phyloP scores from a whole-genome alignment of 1,140 invertebrate species.

The Papilio glaucus region DNA sequence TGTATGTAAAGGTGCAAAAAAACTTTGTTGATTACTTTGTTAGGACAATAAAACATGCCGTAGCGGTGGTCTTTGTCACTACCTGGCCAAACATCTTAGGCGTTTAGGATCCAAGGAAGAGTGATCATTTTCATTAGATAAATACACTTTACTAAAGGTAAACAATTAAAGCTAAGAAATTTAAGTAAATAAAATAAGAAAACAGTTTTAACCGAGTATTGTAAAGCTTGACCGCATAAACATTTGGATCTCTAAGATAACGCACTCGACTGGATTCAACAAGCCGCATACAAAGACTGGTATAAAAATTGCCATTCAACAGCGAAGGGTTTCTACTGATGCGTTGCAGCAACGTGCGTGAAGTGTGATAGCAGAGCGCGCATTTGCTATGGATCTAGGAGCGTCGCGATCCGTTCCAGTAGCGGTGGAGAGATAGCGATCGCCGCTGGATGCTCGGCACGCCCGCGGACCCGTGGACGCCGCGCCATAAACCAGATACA shows the following conservation, averaged over 20 bases:
- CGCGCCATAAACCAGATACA: slow-evolving; percentile 34
- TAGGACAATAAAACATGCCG: no score
- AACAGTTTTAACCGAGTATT: not conserved
- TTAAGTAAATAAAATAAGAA: not conserved
- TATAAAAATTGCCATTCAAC: not conserved
- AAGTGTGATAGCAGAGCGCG: not conserved
- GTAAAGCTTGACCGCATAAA: not conserved
- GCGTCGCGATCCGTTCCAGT: slow-evolving; percentile 3
- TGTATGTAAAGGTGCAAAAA: no score
- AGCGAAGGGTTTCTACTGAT: not conserved
- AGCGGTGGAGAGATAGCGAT: slow-evolving; percentile 15
- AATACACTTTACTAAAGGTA: not conserved
- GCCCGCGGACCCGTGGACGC: no score
- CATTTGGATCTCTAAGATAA: not conserved
- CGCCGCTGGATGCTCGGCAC: slow-evolving; percentile 17
- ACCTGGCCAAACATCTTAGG: no score
- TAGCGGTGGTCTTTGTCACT: no score
- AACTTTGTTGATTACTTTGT: no score
- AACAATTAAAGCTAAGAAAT: not conserved
- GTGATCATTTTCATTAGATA: not conserved
- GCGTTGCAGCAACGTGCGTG: not conserved
- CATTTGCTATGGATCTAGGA: slow-evolving; percentile 29
- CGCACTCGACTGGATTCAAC: not conserved
- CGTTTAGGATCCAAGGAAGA: no score
- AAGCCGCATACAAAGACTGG: not conserved